These are phyloP conservation scores for Sesia apiformis DNA, from an alignment of 2,888 invertebrate genomes.

Conservation along the genomic window DNA sequence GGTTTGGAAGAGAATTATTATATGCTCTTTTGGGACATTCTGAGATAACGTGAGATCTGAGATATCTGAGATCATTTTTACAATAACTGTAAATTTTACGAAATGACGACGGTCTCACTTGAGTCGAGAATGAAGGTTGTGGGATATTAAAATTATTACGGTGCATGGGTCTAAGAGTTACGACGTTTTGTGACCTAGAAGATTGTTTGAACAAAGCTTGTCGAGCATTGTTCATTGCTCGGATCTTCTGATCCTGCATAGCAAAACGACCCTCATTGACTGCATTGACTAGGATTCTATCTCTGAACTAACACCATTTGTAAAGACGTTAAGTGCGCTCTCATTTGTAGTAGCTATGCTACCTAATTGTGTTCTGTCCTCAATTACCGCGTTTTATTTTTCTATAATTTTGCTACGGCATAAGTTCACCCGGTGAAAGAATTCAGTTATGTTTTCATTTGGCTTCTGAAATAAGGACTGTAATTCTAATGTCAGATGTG, in stretches of 20 bases:
- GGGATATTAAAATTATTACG: not conserved
- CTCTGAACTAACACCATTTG: constrained; percentile 17
- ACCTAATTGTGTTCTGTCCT: constrained; percentile 9
- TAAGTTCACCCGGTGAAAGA: constrained; percentile 3
- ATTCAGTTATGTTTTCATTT: constrained; percentile 3
- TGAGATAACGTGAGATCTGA: not conserved
- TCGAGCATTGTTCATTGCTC: constrained; percentile 12
- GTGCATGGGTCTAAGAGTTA: not conserved
- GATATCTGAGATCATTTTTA: no score
- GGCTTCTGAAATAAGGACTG: constrained; percentile 5
- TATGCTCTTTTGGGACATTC: not conserved
- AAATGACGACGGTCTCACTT: no score
- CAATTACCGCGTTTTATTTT: constrained; percentile 14
- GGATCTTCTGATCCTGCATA: constrained; percentile 17
- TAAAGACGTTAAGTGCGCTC: constrained; percentile 16
- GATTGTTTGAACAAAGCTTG: constrained; percentile 2
- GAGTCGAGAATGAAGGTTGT: not conserved
- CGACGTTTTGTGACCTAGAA: not conserved
- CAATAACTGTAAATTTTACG: not conserved
- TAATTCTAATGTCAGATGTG: constrained; percentile 2
- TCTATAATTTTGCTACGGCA: constrained; percentile 17
- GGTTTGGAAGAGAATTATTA: no score
- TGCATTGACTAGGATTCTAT: constrained; percentile 10
- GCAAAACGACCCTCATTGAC: constrained; percentile 14
- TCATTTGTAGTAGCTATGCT: constrained; percentile 12